Evolutionary conservation across 1,140 invertebrate genomes (phyloP).

Genomic region (Glossosoma conforme): DNA sequence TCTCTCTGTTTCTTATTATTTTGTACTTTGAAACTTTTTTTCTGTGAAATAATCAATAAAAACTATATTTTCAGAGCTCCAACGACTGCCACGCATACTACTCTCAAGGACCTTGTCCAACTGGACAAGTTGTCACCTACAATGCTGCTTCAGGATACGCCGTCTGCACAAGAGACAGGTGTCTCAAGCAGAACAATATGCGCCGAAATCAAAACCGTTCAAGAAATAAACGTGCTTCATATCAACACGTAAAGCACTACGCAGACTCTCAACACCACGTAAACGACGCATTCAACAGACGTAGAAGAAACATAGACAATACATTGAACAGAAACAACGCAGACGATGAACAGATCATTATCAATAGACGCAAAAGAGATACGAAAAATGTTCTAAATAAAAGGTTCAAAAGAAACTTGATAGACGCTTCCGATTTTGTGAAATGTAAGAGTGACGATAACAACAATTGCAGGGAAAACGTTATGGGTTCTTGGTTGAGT

Average conservation of each 20-base stretch:
- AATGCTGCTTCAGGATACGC: conserved; percentile 2
- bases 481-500: no score
- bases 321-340: conserved; percentile 4
- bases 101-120: conserved; percentile 11
- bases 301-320: neutral
- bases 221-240: no score
- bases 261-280: neutral
- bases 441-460: no score
- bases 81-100: conserved; percentile 12
- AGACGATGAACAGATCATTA: neutral
- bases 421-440: no score
- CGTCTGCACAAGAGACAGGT: conserved; percentile 5
- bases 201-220: no score
- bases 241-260: neutral
- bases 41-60: no score
- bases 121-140: conserved; percentile 9
- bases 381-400: no score
- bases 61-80: conserved; percentile 5
- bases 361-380: neutral
- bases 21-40: no score
- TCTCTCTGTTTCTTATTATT: no score
- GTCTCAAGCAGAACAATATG: conserved; percentile 3
- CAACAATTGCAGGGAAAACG: no score
- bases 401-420: no score
- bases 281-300: neutral